Conservation (phyloP, 2,797 vertebrate species). For the Anabas testudineus region DNA sequence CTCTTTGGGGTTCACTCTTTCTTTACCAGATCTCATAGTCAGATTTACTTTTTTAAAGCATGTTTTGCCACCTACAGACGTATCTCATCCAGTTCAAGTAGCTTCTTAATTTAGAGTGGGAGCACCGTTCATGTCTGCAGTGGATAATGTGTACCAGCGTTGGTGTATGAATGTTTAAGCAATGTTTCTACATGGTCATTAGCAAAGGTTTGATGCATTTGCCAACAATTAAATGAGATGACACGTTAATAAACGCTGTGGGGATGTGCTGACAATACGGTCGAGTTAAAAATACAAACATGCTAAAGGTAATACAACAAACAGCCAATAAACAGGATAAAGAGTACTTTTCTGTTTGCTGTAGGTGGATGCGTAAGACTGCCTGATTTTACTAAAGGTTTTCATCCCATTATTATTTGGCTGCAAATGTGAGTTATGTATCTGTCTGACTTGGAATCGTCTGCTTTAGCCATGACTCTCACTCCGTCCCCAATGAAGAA, state of each 20-base stretch:
- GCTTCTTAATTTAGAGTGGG: not conserved
- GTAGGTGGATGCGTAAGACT: not conserved
- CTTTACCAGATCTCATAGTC: not conserved
- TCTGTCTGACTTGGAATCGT: constrained; percentile 14
- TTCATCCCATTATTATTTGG: constrained; percentile 5
- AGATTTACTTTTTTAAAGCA: not conserved
- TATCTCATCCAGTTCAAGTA: not conserved
- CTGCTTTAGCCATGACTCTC: constrained; percentile 1
- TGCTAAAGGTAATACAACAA: not conserved
- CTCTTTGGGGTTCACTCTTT: too few relatives aligned
- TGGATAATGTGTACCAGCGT: not conserved
- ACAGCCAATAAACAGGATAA: not conserved
- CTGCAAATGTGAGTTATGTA: not conserved
- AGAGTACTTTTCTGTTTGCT: not conserved
- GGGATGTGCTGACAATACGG: constrained; percentile 2
- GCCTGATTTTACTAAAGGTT: not conserved
- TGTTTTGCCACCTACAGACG: not conserved
- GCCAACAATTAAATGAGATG: not conserved
- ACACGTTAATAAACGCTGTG: constrained; percentile 13
- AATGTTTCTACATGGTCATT: not conserved
- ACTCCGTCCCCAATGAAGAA: constrained; percentile 12
- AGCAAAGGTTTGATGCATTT: constrained; percentile 3
- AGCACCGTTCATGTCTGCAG: not conserved
- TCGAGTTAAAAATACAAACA: constrained; percentile 11
- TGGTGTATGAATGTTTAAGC: not conserved